Base-by-base conservation (phyloP, 30 jellyfish, hydroid and myxozoan species). In the Haliclystus octoradiatus region DNA sequence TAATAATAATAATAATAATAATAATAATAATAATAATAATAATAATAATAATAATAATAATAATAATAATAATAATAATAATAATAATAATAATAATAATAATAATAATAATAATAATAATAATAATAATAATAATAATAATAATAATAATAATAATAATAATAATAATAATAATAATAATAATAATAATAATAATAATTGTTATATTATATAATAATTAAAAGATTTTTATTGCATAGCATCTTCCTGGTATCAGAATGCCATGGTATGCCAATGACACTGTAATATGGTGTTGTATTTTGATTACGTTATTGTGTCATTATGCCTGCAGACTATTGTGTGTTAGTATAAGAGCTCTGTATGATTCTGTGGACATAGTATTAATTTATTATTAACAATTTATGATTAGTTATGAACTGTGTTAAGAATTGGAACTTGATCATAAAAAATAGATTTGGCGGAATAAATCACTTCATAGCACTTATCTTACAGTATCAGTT, bases 401-500 rank as follows among this genome's bases (percentile, higher is more conserved):
- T n/a, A n/a, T n/a, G n/a, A n/a, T n/a, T n/a, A n/a, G n/a, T n/a
- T n/a, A n/a, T n/a, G n/a, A n/a, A n/a, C n/a, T n/a, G n/a, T n/a
- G n/a, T n/a, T n/a, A n/a, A n/a, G n/a, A n/a, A n/a, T n/a, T n/a
- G n/a, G n/a, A n/a, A n/a, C n/a, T n/a, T n/a, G n/a, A n/a, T n/a
- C n/a, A n/a, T n/a, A n/a, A n/a, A n/a, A n/a, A n/a, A n/a, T n/a
- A n/a, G n/a, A n/a, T n/a, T n/a, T n/a, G 60, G n/a, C 60, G 60
- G n/a, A 47, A 47, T n/a, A 47, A 47, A 47, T 47, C 15, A n/a
- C 13, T 9, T 47, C 22, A 3, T 24, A 66, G 30, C 2, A 2
- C 19, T 14, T 19, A 4, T 35, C 75, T 3, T 66, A 86, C 96
- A 62, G 85, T 80, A 33, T 80, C 93, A 28, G 94, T 33, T 14